A percentile compares a stretch with the other conserved stretches of the same genome.
These are phyloP conservation scores for Phrynocephalus forsythii DNA, from an alignment of 2,797 vertebrate genomes.

Conservation along the genomic window DNA sequence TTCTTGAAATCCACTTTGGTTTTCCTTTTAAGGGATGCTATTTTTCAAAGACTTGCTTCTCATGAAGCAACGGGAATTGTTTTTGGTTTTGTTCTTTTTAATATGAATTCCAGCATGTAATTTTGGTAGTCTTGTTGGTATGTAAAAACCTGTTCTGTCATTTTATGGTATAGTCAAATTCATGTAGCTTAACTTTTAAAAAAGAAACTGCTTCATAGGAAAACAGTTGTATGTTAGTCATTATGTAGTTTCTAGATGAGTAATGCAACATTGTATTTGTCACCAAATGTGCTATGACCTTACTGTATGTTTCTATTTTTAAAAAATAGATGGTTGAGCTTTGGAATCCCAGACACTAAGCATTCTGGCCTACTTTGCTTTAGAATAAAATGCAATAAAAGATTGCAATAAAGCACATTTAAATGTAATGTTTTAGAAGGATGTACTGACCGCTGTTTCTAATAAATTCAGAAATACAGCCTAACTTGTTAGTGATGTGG, in stretches of 20 bases:
- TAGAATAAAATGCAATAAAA: slow-evolving; percentile 81
- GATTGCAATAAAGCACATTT: slow-evolving; percentile 80
- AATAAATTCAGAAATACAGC: slow-evolving; percentile 72
- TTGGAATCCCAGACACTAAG: slow-evolving; percentile 78
- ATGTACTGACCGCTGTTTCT: slow-evolving; percentile 77
- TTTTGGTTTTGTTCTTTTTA: slow-evolving; percentile 74
- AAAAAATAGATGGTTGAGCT: slow-evolving; percentile 76
- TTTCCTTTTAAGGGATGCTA: slow-evolving; percentile 68
- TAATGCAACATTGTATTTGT: slow-evolving; percentile 81
- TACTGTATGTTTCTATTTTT: slow-evolving; percentile 74
- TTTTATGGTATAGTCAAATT: slow-evolving; percentile 87
- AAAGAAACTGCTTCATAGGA: slow-evolving; percentile 75
- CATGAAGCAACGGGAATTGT: slow-evolving; percentile 55
- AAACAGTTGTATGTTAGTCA: slow-evolving; percentile 80
- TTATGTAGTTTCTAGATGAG: slow-evolving; percentile 83
- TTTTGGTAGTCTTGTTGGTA: slow-evolving; percentile 96
- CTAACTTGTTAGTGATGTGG: slow-evolving; percentile 47
- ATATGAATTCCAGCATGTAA: slow-evolving; percentile 94
- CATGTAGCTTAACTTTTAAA: slow-evolving; percentile 82
- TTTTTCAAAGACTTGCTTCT: slow-evolving; percentile 69
- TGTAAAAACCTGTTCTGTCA: slow-evolving; percentile 93
- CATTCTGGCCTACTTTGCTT: slow-evolving; percentile 81
- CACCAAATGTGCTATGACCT: slow-evolving; percentile 79
- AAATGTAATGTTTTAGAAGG: slow-evolving; percentile 75
- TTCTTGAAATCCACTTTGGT: slow-evolving; percentile 58